Evolutionary conservation across 2,113 vertebrate species (phyloP).

Genomic region (Crotalus tigris): DNA sequence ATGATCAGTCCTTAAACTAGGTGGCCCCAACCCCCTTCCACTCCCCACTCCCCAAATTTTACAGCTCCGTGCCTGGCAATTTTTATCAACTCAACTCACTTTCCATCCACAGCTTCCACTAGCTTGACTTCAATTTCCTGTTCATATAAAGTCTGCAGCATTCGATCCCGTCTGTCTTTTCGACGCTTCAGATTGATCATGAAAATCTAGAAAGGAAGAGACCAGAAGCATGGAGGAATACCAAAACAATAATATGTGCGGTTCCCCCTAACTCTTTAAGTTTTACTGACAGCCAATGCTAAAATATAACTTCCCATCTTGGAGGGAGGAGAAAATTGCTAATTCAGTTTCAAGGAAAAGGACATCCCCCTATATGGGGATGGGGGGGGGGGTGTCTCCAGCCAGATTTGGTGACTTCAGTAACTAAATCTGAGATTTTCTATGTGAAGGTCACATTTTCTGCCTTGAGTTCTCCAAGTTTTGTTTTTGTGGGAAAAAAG

Average conservation of each 20-base stretch:
- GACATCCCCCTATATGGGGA: neutral
- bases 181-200: conserved; percentile 94
- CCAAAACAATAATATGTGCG: neutral
- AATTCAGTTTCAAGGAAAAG: neutral
- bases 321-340: neutral
- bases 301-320: neutral
- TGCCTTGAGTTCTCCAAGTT: neutral
- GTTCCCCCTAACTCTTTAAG: fast-evolving
- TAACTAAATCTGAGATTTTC: neutral
- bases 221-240: neutral
- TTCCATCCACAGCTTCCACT: conserved; percentile 90
- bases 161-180: conserved; percentile 84
- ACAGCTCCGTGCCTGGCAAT: neutral
- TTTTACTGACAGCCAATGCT: neutral
- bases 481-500: neutral
- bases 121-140: conserved; percentile 83
- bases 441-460: neutral
- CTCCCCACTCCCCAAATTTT: neutral
- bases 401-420: neutral
- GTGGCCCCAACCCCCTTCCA: neutral
- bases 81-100: conserved; percentile 72
- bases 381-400: neutral
- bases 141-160: conserved; percentile 82
- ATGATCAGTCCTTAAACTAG: neutral
- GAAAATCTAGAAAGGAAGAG: conserved; percentile 76